Conservation (phyloP, 2,797 vertebrate genomes). For the Phalanger gymnotis region DNA sequence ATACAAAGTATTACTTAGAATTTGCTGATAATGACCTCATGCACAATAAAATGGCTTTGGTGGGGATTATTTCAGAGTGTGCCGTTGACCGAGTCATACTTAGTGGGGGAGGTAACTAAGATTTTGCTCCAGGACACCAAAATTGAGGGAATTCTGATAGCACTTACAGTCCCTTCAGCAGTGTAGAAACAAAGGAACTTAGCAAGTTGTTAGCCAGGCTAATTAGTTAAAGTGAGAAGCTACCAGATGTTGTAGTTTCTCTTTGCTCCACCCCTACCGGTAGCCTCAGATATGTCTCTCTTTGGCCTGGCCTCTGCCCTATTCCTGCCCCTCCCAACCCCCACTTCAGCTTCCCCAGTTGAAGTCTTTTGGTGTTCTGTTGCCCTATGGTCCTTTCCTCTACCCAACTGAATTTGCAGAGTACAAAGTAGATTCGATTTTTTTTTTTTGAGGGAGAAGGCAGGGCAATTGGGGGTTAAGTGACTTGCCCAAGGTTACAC, state of each 20-base stretch:
- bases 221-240: background rate
- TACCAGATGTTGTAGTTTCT: background rate
- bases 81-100: background rate
- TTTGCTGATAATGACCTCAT: background rate
- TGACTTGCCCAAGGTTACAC: too few relatives aligned
- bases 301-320: background rate
- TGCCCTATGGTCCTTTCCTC: background rate
- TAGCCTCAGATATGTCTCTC: background rate
- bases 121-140: background rate
- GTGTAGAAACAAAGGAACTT: background rate
- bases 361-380: background rate
- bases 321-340: background rate
- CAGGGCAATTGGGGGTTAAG: too few relatives aligned
- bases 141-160: background rate
- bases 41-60: background rate
- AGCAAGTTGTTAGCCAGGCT: background rate
- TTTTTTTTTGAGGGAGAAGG: too few relatives aligned
- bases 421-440: background rate
- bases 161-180: background rate
- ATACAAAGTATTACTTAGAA: background rate
- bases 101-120: background rate
- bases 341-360: background rate
- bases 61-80: background rate
- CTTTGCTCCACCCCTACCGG: background rate
- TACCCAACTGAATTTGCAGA: background rate